Conservation (phyloP, 2,888 invertebrate genomes). For the Branchellion lobata region DNA sequence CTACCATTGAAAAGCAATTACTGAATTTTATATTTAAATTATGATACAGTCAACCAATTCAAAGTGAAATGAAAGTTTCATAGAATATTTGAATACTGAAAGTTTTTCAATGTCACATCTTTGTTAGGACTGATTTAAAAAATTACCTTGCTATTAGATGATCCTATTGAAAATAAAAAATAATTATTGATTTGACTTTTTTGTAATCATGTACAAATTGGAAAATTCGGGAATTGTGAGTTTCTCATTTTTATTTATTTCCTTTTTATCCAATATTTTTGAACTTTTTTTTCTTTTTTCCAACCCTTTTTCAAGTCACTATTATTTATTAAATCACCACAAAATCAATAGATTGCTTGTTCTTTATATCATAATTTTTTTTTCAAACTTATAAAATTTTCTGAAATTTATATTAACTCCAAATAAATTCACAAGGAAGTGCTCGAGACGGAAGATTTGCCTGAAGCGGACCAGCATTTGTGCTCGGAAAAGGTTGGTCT, state of each 20-base stretch:
- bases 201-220: neutral
- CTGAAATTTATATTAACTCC: neutral
- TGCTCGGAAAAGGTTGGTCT: neutral
- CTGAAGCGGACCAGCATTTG: neutral
- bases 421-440: constrained; percentile 32
- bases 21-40: too few species aligned
- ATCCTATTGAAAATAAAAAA: neutral
- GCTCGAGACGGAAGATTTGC: constrained; percentile 21
- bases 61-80: too few species aligned
- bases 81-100: too few species aligned
- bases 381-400: neutral
- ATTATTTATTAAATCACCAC: too few species aligned
- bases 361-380: too few species aligned
- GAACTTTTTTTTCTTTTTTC: too few species aligned
- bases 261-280: neutral
- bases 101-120: too few species aligned
- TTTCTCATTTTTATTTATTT: constrained; percentile 2
- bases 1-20: neutral
- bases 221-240: constrained; percentile 8
- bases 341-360: too few species aligned
- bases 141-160: constrained; percentile 1
- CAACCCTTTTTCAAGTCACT: too few species aligned
- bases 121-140: too few species aligned
- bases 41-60: too few species aligned
- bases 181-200: neutral